Conservation (phyloP, 2,797 vertebrate species). For the Hippocampus kuda region DNA sequence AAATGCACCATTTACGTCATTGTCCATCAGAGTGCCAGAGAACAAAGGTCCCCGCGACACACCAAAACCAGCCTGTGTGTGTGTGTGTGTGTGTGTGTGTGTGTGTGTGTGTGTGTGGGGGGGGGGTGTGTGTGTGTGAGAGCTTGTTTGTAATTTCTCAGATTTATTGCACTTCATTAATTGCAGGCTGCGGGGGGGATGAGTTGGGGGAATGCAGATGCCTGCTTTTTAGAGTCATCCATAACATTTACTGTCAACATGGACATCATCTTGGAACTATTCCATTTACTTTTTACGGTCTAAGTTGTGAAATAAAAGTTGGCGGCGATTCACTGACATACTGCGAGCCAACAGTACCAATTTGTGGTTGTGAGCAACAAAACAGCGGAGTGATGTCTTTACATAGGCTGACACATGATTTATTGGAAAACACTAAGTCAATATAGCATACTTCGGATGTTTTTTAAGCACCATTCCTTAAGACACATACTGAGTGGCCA, state of each 20-base stretch:
- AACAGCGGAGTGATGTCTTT: constrained; percentile 8
- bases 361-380: constrained; percentile 8
- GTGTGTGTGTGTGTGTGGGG: constrained; percentile 4
- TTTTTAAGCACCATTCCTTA: not conserved
- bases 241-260: constrained; percentile 53
- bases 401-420: constrained; percentile 13
- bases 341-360: constrained; percentile 2
- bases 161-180: constrained; percentile 55
- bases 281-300: constrained; percentile 22
- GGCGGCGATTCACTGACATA: constrained; percentile 16
- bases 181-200: constrained; percentile 42
- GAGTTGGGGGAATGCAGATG: constrained; percentile 37
- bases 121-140: constrained; percentile 4
- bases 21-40: not conserved
- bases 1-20: not conserved
- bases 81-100: constrained; percentile 13
- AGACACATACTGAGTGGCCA: not conserved
- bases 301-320: constrained; percentile 15
- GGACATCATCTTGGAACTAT: constrained; percentile 45
- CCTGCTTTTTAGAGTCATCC: constrained; percentile 44
- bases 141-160: constrained; percentile 45
- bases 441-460: constrained; percentile 7
- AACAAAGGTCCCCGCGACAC: not conserved
- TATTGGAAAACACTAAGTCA: constrained; percentile 2
- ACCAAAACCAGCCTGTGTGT: not conserved